Evolutionary conservation across 2,888 invertebrate genomes (phyloP), one percentile per base, ranked within the genome.

Genomic region (Adelphocoris suturalis): DNA sequence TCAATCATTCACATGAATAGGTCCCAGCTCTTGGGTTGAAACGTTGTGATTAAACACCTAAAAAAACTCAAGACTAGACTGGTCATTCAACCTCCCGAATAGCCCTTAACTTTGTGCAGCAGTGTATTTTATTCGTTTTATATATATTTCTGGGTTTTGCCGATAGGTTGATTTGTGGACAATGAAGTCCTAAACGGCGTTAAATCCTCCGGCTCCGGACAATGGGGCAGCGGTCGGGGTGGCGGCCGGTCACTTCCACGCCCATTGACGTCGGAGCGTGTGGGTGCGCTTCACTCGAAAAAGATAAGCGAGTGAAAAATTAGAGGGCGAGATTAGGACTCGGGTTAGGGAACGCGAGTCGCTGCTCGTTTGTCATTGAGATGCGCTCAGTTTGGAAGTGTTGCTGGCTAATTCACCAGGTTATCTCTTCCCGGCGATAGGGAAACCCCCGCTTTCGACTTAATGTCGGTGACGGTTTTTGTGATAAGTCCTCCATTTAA

Each of bases 291-390:
- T 78, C 46, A 47, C 78, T 78, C 46, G 78, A 9, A 46, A 82
- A 82, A 82, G 82, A 82, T 82, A 82, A 82, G 82, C 82, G 82
- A 52, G 52, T 82, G 82, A 82, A 82, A 82, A 82, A 82, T 82
- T 82, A 82, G 82, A 52, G 82, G 52, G 47, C 23, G 82, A 82
- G 82, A 82, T 82, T 82, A 82, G n/a, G 47, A 16, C n/a, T 0
- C 9, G 12, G n/a, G 46, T 19, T 16, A 28, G 78, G 68, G 19
- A n/a, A 16, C n/a, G 16, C 19, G 55, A 16, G 82, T 28, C 9
- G 80, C 82, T 19, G 82, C 46, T 82, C 82, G 82, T 82, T 78
- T 82, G 82, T 82, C 82, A 82, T 82, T 82, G 82, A 82, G 82
- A 82, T 82, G 82, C 82, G 48, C 47, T 47, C 47, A 37, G 52